Conservation (phyloP, 92 coral and sea anemone genomes). For the Palythoa caribaeorum region DNA sequence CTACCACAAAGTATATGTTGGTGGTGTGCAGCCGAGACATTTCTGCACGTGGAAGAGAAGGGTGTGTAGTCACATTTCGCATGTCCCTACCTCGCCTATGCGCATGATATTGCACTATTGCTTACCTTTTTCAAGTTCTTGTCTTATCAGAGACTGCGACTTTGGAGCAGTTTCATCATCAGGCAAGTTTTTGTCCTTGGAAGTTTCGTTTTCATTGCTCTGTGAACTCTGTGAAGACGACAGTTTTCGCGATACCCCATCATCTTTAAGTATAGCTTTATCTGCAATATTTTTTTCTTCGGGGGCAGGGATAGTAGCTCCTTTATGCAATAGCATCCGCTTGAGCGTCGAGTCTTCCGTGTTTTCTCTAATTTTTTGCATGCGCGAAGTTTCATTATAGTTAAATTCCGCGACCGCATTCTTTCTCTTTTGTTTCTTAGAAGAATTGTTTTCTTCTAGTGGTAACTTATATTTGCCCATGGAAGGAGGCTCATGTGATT, state of each 20-base stretch:
- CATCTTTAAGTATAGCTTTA: neutral
- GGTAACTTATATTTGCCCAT: neutral
- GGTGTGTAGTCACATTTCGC: neutral
- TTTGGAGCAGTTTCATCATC: neutral
- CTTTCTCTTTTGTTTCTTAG: neutral
- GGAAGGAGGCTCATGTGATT: slow-evolving; percentile 14
- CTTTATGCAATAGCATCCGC: neutral
- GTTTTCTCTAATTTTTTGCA: neutral
- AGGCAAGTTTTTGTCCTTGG: neutral
- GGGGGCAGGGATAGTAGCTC: neutral
- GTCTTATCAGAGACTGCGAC: slow-evolving; percentile 1
- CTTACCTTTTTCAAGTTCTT: slow-evolving; percentile 25
- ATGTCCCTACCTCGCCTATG: neutral
- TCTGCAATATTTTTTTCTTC: neutral
- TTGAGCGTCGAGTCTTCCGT: neutral
- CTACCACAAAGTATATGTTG: too few species aligned
- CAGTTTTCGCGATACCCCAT: neutral
- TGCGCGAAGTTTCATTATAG: neutral
- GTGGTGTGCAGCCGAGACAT: too few species aligned
- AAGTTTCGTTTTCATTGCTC: neutral
- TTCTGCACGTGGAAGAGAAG: too few species aligned
- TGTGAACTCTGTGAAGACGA: slow-evolving; percentile 12
- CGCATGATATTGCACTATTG: neutral
- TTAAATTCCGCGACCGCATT: neutral
- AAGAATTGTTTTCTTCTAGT: neutral